Percentiles rank a stretch among this genome's conserved stretches.
phyloP scores from a whole-genome alignment of 2,797 vertebrate species.

The Sebastes itinus region DNA sequence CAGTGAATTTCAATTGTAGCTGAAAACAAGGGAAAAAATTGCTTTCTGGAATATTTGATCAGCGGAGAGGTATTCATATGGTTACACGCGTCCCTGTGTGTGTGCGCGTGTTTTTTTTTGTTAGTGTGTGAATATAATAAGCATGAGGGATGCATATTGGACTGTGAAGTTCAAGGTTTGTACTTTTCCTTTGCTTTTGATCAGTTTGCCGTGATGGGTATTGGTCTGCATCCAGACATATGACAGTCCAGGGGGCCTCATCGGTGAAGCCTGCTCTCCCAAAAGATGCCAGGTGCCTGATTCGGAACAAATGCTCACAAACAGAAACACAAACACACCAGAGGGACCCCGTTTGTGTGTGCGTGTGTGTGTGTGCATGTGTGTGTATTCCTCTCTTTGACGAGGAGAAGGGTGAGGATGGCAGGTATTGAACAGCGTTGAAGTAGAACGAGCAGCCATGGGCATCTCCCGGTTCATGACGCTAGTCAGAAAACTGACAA shows the following conservation, averaged over 20 bases:
- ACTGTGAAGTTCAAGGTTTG: slow-evolving; percentile 65
- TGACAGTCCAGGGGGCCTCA: slow-evolving; percentile 78
- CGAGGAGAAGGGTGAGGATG: slow-evolving; percentile 46
- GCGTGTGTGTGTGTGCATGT: background rate
- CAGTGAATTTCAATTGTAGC: slow-evolving; percentile 65
- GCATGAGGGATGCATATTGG: slow-evolving; percentile 56
- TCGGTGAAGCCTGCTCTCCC: slow-evolving; percentile 68
- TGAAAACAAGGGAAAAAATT: slow-evolving; percentile 51
- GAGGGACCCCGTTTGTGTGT: slow-evolving; percentile 50
- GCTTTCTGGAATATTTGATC: slow-evolving; percentile 63
- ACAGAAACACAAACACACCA: slow-evolving; percentile 76
- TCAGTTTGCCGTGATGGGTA: slow-evolving; percentile 64
- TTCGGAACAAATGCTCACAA: slow-evolving; percentile 83
- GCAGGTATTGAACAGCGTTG: slow-evolving; percentile 71
- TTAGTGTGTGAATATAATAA: slow-evolving; percentile 52
- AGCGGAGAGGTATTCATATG: slow-evolving; percentile 52
- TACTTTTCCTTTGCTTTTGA: slow-evolving; percentile 61
- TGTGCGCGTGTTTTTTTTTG: background rate
- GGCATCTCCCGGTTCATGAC: slow-evolving; percentile 77
- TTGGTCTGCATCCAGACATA: slow-evolving; percentile 82
- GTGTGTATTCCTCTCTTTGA: slow-evolving; percentile 24
- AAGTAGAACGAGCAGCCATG: slow-evolving; percentile 76
- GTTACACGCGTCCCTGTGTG: slow-evolving; percentile 29
- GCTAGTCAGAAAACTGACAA: slow-evolving; percentile 84
- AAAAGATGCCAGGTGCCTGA: slow-evolving; percentile 76